Percentiles rank a stretch among this genome's conserved stretches.
Conservation (phyloP, 2,888 invertebrate species). For the Platycnemis pennipes region DNA sequence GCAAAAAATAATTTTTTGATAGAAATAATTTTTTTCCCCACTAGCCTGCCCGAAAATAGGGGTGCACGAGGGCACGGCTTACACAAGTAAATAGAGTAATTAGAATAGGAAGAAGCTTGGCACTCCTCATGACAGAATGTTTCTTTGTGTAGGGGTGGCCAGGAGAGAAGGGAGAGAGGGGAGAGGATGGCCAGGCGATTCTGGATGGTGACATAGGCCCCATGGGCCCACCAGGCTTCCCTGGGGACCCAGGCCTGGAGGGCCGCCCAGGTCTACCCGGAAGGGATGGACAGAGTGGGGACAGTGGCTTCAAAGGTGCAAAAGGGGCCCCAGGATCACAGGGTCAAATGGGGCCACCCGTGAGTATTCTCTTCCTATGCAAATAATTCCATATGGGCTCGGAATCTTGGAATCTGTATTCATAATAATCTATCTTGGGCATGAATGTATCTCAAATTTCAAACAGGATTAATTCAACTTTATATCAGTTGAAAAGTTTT, state of each 20-base stretch:
- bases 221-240: slow-evolving; percentile 70
- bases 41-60: no score
- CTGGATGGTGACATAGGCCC: slow-evolving; percentile 74
- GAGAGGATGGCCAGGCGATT: slow-evolving; percentile 74
- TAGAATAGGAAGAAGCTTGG: no score
- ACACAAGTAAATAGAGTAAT: background rate
- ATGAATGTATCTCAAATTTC: no score
- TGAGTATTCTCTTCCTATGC: slow-evolving; percentile 70
- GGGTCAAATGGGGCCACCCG: slow-evolving; percentile 72
- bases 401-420: no score
- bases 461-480: no score
- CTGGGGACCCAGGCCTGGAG: slow-evolving; percentile 73
- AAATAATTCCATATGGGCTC: no score
- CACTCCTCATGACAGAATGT: background rate
- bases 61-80: no score
- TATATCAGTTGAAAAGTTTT: no score
- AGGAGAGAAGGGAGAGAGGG: slow-evolving; percentile 75
- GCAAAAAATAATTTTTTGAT: no score
- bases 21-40: no score
- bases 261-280: slow-evolving; percentile 75
- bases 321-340: slow-evolving; percentile 74
- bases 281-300: slow-evolving; percentile 76
- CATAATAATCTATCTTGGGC: no score
- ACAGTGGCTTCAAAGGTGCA: slow-evolving; percentile 74
- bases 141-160: slow-evolving; percentile 71